Percentiles rank a stretch among this genome's conserved stretches.
Evolutionary conservation across 1,140 invertebrate genomes (phyloP).

Genomic region (Camponotus floridanus): DNA sequence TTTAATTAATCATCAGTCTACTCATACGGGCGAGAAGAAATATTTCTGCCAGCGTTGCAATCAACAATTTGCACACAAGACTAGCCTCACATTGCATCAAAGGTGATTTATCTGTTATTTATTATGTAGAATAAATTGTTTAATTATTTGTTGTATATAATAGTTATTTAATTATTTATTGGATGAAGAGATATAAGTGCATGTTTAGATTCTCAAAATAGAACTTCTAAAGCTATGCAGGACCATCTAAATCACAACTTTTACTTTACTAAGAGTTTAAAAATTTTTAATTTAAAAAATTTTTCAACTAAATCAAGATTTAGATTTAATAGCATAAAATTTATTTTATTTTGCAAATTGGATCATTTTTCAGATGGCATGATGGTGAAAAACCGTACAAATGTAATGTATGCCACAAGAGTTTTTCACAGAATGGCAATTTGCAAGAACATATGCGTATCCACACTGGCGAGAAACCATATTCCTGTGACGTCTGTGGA

Average conservation of each 20-base stretch:
- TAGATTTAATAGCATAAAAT: slow-evolving; percentile 8
- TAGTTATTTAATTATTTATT: too few relatives aligned
- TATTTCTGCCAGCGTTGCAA: slow-evolving; percentile 92
- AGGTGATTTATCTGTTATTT: slow-evolving; percentile 80
- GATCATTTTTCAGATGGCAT: slow-evolving; percentile 80
- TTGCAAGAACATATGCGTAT: slow-evolving; percentile 88
- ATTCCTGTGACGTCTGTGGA: slow-evolving; percentile 89
- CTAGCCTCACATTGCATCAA: slow-evolving; percentile 90
- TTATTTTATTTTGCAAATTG: slow-evolving; percentile 43
- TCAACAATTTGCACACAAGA: slow-evolving; percentile 91
- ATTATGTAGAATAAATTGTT: too few relatives aligned
- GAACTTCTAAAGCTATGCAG: not conserved
- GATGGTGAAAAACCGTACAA: slow-evolving; percentile 88
- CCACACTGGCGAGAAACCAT: slow-evolving; percentile 89
- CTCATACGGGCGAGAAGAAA: slow-evolving; percentile 91
- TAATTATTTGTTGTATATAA: too few relatives aligned
- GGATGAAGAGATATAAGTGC: not conserved
- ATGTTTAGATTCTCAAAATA: not conserved
- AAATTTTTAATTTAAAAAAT: too few relatives aligned
- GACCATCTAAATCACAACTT: too few relatives aligned
- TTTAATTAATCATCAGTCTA: slow-evolving; percentile 89
- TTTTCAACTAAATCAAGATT: slow-evolving; percentile 2
- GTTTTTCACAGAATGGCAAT: slow-evolving; percentile 89
- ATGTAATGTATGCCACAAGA: slow-evolving; percentile 88
- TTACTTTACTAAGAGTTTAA: too few relatives aligned